These are phyloP conservation scores for Anser cygnoides DNA, from an alignment of 2,113 vertebrate genomes.

Conservation along the genomic window DNA sequence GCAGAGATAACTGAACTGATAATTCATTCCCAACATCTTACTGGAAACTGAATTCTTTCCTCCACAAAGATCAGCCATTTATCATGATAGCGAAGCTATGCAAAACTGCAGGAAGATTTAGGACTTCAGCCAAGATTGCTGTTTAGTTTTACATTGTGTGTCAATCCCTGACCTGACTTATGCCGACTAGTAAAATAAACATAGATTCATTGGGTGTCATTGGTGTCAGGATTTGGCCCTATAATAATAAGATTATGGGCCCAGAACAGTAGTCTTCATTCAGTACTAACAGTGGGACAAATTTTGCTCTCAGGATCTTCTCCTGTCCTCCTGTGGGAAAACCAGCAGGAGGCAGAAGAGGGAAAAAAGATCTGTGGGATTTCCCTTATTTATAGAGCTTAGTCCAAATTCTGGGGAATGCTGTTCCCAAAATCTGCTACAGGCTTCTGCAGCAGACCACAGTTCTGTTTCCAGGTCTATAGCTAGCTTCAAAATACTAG, in stretches of 20 bases:
- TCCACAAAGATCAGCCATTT: constrained; percentile 9
- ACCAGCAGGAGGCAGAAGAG: neutral
- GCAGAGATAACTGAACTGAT: neutral
- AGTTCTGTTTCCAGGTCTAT: neutral
- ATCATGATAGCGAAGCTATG: neutral
- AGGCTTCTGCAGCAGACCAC: neutral
- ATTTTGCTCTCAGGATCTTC: neutral
- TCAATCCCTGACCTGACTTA: constrained; percentile 31
- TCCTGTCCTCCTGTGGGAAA: neutral
- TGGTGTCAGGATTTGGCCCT: neutral
- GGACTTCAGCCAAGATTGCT: neutral
- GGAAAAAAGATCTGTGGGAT: neutral
- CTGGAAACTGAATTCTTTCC: neutral
- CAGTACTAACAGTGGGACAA: neutral
- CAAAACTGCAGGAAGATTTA: constrained; percentile 38
- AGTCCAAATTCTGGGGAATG: neutral
- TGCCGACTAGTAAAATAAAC: constrained; percentile 7
- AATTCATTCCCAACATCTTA: neutral
- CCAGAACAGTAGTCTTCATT: neutral
- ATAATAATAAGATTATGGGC: neutral
- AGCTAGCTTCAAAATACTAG: neutral
- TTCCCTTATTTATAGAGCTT: neutral
- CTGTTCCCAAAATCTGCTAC: neutral
- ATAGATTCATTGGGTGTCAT: neutral
- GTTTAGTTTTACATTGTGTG: constrained; percentile 4